phyloP scores from a whole-genome alignment of 2,797 vertebrate genomes.

The Tapera naevia region DNA sequence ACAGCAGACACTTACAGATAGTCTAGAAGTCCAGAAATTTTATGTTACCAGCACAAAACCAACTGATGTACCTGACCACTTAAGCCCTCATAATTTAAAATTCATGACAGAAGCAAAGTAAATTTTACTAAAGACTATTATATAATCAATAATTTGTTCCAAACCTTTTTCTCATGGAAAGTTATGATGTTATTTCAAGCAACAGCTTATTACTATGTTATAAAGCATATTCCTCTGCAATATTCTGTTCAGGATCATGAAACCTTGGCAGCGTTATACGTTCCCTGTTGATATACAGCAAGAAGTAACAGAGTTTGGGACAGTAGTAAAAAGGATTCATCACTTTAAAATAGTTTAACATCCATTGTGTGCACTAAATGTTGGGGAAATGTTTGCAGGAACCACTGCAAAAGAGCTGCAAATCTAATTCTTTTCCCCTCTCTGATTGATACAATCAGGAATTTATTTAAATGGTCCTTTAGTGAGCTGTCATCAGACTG shows the following conservation, averaged over 20 bases:
- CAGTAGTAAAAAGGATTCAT: conserved; percentile 57
- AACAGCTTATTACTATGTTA: conserved; percentile 44
- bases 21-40: conserved; percentile 4
- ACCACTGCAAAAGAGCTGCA: conserved; percentile 40
- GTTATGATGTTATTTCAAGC: conserved; percentile 59
- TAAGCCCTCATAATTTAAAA: conserved; percentile 37
- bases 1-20: conserved; percentile 47
- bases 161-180: conserved; percentile 60
- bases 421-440: conserved; percentile 43
- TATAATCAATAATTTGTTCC: conserved; percentile 61
- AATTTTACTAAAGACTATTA: conserved; percentile 68
- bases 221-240: conserved; percentile 49
- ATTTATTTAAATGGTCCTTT: conserved; percentile 73
- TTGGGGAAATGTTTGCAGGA: conserved; percentile 62
- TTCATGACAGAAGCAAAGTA: conserved; percentile 53
- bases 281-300: conserved; percentile 34
- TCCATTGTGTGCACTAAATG: conserved; percentile 47
- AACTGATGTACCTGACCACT: conserved; percentile 32
- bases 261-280: conserved; percentile 41
- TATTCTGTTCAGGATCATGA: conserved; percentile 51
- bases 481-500: conserved; percentile 82
- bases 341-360: conserved; percentile 54
- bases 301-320: conserved; percentile 46
- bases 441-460: conserved; percentile 69
- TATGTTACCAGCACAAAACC: conserved; percentile 31